phyloP scores from a whole-genome alignment of 2,888 invertebrate species.

The Ophonus ardosiacus region DNA sequence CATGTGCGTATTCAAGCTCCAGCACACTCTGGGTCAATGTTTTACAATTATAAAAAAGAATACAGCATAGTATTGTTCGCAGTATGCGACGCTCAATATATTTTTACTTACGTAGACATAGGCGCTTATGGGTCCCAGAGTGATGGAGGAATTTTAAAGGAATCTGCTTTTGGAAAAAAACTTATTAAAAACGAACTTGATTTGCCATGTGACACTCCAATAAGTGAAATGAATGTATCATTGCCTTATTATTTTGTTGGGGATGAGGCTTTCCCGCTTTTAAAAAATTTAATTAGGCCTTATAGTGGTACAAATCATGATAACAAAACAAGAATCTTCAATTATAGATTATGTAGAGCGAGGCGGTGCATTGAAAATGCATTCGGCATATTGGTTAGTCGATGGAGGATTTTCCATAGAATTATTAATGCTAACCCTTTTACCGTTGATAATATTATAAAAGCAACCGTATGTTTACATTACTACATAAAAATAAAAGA shows the following conservation, averaged over 20 bases:
- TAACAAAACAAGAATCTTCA: no score
- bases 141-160: constrained; percentile 66
- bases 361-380: no score
- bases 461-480: no score
- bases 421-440: no score
- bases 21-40: not conserved
- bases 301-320: no score
- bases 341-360: no score
- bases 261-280: constrained; percentile 68
- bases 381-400: no score
- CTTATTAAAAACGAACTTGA: constrained; percentile 64
- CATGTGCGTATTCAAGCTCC: constrained; percentile 38
- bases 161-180: constrained; percentile 58
- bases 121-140: constrained; percentile 67
- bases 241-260: constrained; percentile 68
- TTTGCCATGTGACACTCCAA: constrained; percentile 66
- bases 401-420: no score
- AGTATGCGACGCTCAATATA: constrained; percentile 13
- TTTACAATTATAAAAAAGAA: not conserved
- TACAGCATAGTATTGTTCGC: no score
- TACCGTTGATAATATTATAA: no score
- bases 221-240: constrained; percentile 66
- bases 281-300: constrained; percentile 61
- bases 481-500: no score
- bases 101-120: constrained; percentile 65